Evolutionary conservation across 2,888 invertebrate species (phyloP), one percentile per base, ranked within the genome.

Genomic region (Physocephala rufipes): DNA sequence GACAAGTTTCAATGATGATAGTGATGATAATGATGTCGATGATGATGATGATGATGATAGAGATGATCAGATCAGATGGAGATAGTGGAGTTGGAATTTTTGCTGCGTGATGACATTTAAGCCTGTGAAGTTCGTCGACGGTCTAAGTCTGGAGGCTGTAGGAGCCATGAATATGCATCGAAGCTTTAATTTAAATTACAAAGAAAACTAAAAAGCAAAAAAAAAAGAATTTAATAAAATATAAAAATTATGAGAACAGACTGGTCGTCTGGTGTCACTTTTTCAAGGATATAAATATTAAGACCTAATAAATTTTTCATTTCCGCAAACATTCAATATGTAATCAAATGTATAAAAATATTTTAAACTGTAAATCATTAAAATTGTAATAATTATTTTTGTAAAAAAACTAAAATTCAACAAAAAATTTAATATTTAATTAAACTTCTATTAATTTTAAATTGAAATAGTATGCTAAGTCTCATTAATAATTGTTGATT

Each of bases 1-100:
- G 80, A 81, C 80, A 74, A 63, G 70, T 71, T 73, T 30, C 5
- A 9, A 36, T 36, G 36, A 36, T 36, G 36, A 36, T 36, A 4
- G 36, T 36, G 5, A 36, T 36, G 4, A 36, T 36, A 4, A 36
- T 36, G 5, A 36, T 36, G n/a, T n/a, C n/a, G n/a, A n/a, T n/a
- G n/a, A n/a, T n/a, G n/a, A n/a, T n/a, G n/a, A n/a, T n/a, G n/a
- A n/a, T n/a, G n/a, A n/a, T n/a, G n/a, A n/a, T n/a, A n/a, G n/a
- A n/a, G n/a, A n/a, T n/a, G n/a, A n/a, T n/a, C n/a, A n/a, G n/a
- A n/a, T n/a, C n/a, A n/a, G n/a, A 13, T 12, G 15, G 24, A 1
- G 58, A 9, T 2, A 16, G 28, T 4, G 58, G 58, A 28, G 26
- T 30, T 24, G 24, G n/a, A n/a, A 30, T 21, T 15, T 51, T 21